Percentiles rank a stretch among this genome's conserved stretches.
Evolutionary conservation across 2,888 invertebrate genomes (phyloP).

Genomic region (Ochlodes sylvanus): DNA sequence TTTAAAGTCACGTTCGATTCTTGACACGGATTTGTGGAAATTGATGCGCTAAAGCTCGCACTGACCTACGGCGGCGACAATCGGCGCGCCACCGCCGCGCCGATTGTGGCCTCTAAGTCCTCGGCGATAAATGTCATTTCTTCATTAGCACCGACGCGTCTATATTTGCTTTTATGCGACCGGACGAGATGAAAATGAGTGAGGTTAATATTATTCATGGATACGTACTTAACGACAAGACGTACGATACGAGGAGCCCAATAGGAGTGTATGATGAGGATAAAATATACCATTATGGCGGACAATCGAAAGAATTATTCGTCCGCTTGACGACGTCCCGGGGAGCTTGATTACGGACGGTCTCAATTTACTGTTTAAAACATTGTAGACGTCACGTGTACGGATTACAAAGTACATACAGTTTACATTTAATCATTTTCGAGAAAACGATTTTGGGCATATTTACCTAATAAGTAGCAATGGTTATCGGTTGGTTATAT

Average conservation of each 20-base stretch:
- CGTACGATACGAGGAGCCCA: slow-evolving; percentile 40
- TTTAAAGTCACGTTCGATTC: slow-evolving; percentile 60
- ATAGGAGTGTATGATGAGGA: slow-evolving; percentile 41
- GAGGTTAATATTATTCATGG: slow-evolving; percentile 73
- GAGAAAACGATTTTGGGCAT: slow-evolving; percentile 7
- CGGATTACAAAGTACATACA: slow-evolving; percentile 6
- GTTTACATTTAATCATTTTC: background rate
- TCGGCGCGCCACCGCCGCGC: slow-evolving; percentile 21
- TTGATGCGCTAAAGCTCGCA: slow-evolving; percentile 62
- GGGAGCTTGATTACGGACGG: slow-evolving; percentile 38
- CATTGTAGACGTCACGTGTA: slow-evolving; percentile 27
- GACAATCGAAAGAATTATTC: slow-evolving; percentile 46
- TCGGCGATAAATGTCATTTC: slow-evolving; percentile 49
- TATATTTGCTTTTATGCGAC: slow-evolving; percentile 59
- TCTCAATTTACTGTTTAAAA: slow-evolving; percentile 38
- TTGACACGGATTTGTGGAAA: slow-evolving; percentile 80
- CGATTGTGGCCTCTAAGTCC: slow-evolving; percentile 54
- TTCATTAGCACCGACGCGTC: slow-evolving; percentile 42
- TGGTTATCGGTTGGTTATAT: background rate
- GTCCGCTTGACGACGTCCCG: slow-evolving; percentile 44
- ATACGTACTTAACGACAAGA: slow-evolving; percentile 50
- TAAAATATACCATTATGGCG: slow-evolving; percentile 42
- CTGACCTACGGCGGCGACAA: slow-evolving; percentile 50
- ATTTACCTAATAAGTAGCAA: background rate
- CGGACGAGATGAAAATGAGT: slow-evolving; percentile 57